These are phyloP conservation scores for Gryllus bimaculatus DNA, from an alignment of 1,140 invertebrate genomes.

Conservation along the genomic window DNA sequence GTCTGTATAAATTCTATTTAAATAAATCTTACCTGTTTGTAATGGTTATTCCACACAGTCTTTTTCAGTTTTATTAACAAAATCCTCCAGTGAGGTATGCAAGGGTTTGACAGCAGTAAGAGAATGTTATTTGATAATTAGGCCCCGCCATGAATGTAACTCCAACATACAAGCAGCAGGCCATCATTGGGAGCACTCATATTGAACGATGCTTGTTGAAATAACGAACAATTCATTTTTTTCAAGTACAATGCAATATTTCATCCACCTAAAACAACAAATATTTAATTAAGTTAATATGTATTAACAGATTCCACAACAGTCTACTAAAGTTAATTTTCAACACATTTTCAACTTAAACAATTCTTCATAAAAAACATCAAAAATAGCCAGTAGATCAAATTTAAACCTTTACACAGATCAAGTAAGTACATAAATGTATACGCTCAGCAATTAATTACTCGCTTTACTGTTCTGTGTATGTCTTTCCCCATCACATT, in stretches of 20 bases:
- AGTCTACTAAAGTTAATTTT: too few species aligned
- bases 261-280: constrained; percentile 46
- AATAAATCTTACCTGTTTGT: constrained; percentile 11
- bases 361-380: too few species aligned
- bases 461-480: not conserved
- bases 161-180: constrained; percentile 46
- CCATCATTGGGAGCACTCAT: constrained; percentile 7
- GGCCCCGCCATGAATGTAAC: constrained; percentile 33
- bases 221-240: constrained; percentile 58
- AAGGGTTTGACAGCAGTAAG: constrained; percentile 42
- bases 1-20: too few species aligned
- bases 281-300: not conserved
- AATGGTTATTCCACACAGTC: constrained; percentile 20
- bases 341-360: too few species aligned
- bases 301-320: too few species aligned
- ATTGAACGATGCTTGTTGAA: constrained; percentile 37
- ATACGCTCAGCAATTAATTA: too few species aligned
- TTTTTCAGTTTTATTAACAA: constrained; percentile 28
- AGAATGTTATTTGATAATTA: constrained; percentile 36
- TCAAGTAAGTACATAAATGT: too few species aligned
- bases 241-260: constrained; percentile 66
- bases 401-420: too few species aligned
- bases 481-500: not conserved
- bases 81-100: constrained; percentile 46
- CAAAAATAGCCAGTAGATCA: too few species aligned